A percentile compares a stretch with the other conserved stretches of the same genome.
These are phyloP conservation scores for Luscinia megarhynchos DNA, from an alignment of 2,797 vertebrate genomes.

Conservation along the genomic window DNA sequence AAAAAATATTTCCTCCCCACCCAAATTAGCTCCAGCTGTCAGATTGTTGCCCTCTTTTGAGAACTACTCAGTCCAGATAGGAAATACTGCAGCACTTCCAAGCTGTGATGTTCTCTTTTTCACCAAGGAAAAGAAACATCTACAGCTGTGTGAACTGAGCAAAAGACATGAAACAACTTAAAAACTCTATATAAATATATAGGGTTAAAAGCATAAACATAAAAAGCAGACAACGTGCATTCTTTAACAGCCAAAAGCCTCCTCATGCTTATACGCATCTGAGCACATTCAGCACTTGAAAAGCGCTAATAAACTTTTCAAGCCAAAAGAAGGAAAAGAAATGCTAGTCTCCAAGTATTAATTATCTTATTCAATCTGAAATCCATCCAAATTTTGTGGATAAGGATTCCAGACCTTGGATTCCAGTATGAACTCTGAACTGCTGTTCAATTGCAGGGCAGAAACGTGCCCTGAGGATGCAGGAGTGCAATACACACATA, in stretches of 20 bases:
- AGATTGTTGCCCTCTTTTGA: background rate
- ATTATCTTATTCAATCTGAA: background rate
- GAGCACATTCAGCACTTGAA: background rate
- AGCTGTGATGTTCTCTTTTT: background rate
- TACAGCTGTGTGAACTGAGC: background rate
- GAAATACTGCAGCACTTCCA: background rate
- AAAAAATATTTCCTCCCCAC: background rate
- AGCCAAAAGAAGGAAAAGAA: background rate
- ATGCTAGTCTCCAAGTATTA: background rate
- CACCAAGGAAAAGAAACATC: background rate
- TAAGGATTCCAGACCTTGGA: background rate
- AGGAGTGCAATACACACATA: background rate
- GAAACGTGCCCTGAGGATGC: background rate
- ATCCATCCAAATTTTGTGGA: background rate
- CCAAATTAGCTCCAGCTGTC: background rate
- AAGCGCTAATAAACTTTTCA: background rate
- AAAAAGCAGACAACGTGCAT: background rate
- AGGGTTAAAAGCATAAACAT: background rate
- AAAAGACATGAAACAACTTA: background rate
- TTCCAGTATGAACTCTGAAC: background rate
- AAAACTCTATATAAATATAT: background rate
- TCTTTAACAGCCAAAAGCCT: background rate
- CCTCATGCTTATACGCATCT: background rate
- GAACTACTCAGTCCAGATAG: background rate
- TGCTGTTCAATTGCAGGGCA: background rate